phyloP scores from a whole-genome alignment of 1,140 invertebrate genomes.

The Tenebrio molitor region DNA sequence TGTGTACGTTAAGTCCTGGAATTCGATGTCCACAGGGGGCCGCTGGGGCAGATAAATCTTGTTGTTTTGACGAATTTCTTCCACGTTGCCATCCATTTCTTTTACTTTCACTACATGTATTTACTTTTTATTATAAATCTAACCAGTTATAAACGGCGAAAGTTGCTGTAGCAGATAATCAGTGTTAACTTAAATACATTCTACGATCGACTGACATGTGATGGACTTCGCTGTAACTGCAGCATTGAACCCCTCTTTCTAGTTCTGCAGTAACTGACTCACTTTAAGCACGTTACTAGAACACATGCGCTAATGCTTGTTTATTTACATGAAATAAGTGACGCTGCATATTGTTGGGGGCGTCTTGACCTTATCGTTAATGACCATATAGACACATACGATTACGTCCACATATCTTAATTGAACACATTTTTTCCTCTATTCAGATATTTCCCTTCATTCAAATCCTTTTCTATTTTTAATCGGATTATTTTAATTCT shows the following conservation, averaged over 20 bases:
- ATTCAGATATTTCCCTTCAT: too few relatives aligned
- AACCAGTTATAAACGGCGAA: conserved; percentile 24
- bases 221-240: conserved; percentile 8
- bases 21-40: conserved; percentile 79
- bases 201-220: conserved; percentile 12
- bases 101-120: conserved; percentile 30
- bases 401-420: background rate
- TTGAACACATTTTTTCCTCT: too few relatives aligned
- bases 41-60: conserved; percentile 70
- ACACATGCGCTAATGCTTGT: conserved; percentile 21
- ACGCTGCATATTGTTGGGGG: conserved; percentile 4
- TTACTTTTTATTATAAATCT: conserved; percentile 13
- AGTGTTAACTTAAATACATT: conserved; percentile 17
- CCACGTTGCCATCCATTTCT: conserved; percentile 17
- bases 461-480: too few relatives aligned
- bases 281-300: conserved; percentile 34
- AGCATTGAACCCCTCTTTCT: conserved; percentile 22
- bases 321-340: conserved; percentile 25
- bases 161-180: conserved; percentile 29
- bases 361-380: conserved; percentile 4
- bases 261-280: conserved; percentile 8
- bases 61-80: conserved; percentile 10
- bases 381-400: background rate
- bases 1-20: conserved; percentile 78
- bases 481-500: too few relatives aligned